Evolutionary conservation across 2,113 vertebrate species (phyloP).

Genomic region (Phaetusa simplex): DNA sequence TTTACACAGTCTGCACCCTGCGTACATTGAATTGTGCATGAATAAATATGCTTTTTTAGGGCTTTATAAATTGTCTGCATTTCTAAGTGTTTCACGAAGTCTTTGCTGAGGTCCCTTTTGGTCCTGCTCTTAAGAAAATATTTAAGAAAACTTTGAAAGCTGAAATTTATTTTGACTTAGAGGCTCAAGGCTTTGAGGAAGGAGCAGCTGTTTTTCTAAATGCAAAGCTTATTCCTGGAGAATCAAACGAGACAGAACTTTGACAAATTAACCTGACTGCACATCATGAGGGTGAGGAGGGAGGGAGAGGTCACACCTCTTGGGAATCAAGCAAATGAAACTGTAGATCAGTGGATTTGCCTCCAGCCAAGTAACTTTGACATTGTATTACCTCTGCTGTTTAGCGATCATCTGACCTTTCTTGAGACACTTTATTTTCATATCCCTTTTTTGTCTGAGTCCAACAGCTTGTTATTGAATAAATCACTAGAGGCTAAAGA

Average conservation of each 20-base stretch:
- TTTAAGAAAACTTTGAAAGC: neutral
- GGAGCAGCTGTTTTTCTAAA: neutral
- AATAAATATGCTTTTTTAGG: neutral
- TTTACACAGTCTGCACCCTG: neutral
- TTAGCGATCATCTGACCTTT: neutral
- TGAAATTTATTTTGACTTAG: neutral
- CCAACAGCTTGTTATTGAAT: neutral
- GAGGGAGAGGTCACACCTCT: neutral
- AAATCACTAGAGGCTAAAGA: neutral
- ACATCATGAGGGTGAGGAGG: neutral
- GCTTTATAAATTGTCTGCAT: neutral
- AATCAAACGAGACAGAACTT: neutral
- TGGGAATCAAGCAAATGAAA: neutral
- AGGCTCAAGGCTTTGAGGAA: neutral
- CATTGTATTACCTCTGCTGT: neutral
- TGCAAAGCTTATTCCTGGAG: neutral
- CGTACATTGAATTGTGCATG: neutral
- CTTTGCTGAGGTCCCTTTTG: neutral
- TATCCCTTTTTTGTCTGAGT: neutral
- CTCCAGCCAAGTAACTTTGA: neutral
- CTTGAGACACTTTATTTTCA: neutral
- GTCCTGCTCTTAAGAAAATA: neutral
- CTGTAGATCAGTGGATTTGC: neutral
- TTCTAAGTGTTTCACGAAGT: neutral
- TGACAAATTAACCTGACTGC: neutral